These are phyloP conservation scores for Samia ricini DNA, from an alignment of 1,140 invertebrate genomes.

Conservation along the genomic window DNA sequence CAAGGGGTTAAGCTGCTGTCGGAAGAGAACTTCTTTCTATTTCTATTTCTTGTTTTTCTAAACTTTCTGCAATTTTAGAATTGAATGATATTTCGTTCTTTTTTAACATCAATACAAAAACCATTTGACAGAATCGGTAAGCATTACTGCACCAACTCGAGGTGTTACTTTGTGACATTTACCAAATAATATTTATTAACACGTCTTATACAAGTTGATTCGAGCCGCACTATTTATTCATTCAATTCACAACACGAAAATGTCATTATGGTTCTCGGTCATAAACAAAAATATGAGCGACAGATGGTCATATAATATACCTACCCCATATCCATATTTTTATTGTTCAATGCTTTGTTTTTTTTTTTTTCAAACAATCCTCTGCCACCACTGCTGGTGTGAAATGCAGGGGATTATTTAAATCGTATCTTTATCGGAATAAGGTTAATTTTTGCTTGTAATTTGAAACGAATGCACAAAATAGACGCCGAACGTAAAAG, in stretches of 20 bases:
- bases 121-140: not conserved
- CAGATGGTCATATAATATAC: slow-evolving; percentile 43
- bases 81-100: no score
- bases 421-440: not conserved
- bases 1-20: no score
- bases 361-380: slow-evolving; percentile 35
- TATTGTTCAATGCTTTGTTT: slow-evolving; percentile 30
- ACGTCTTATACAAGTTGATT: not conserved
- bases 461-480: not conserved
- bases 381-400: slow-evolving; percentile 34
- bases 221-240: not conserved
- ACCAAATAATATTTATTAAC: slow-evolving; percentile 8
- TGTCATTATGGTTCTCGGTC: slow-evolving; percentile 41
- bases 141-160: not conserved
- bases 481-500: not conserved
- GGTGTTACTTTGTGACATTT: slow-evolving; percentile 1
- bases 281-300: slow-evolving; percentile 40
- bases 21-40: no score
- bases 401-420: not conserved
- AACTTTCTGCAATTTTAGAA: no score
- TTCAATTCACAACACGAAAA: slow-evolving; percentile 34
- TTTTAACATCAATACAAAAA: not conserved
- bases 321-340: slow-evolving; percentile 40
- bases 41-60: no score
- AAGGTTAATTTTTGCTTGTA: not conserved